phyloP scores from a whole-genome alignment of 1,140 invertebrate species.

The Drosophila nebulosa region DNA sequence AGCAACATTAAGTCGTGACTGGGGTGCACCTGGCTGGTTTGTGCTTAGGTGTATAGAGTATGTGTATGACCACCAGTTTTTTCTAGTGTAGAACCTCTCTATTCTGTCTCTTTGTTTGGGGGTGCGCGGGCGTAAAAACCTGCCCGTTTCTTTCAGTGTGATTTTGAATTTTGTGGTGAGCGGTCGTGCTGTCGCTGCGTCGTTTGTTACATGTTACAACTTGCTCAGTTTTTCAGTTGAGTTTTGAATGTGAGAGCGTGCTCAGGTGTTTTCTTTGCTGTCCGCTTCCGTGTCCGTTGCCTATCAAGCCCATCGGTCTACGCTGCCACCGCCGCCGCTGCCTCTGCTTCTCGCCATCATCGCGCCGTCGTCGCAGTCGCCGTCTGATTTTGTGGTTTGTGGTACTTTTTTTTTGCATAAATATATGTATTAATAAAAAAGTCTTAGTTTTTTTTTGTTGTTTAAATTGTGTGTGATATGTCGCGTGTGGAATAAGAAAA shows the following conservation, averaged over 20 bases:
- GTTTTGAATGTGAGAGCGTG: slow-evolving; percentile 52
- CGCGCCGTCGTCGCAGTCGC: slow-evolving; percentile 21
- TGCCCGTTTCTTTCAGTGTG: too few species aligned
- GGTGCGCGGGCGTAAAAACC: too few species aligned
- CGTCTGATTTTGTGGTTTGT: slow-evolving; percentile 43
- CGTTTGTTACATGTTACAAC: slow-evolving; percentile 6
- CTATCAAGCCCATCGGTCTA: slow-evolving; percentile 1
- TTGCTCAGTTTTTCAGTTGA: slow-evolving; percentile 29
- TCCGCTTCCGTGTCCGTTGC: slow-evolving; percentile 16
- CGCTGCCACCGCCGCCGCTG: background rate
- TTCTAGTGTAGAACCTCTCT: too few species aligned
- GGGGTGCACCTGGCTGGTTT: too few species aligned
- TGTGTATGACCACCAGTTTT: too few species aligned
- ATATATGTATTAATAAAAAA: slow-evolving; percentile 15
- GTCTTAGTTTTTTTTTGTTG: background rate
- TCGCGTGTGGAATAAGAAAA: slow-evolving; percentile 16
- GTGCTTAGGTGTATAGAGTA: too few species aligned
- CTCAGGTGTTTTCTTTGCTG: slow-evolving; percentile 33
- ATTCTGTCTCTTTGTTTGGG: too few species aligned
- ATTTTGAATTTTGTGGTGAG: background rate
- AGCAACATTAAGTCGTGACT: too few species aligned
- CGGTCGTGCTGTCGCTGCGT: background rate
- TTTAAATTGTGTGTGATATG: background rate
- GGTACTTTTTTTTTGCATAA: slow-evolving; percentile 38
- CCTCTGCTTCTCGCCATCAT: background rate